Conservation (phyloP, 2,797 vertebrate genomes). For the Aeoliscus strigatus region DNA sequence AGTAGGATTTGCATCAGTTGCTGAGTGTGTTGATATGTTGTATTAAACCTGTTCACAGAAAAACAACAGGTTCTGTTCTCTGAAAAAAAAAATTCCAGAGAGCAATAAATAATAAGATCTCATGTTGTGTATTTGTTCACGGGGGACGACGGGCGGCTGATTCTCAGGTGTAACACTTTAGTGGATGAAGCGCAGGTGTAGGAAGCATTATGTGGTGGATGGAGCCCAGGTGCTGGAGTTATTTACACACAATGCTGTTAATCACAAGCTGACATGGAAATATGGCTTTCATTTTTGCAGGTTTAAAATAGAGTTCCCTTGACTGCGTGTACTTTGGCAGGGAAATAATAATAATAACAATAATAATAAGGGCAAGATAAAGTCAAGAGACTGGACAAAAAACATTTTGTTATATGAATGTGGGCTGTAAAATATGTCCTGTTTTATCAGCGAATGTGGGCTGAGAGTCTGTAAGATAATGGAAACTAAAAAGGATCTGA, state of each 20-base stretch:
- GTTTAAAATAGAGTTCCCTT: slow-evolving; percentile 70
- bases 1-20: slow-evolving; percentile 46
- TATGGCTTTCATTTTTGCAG: slow-evolving; percentile 63
- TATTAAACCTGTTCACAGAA: slow-evolving; percentile 60
- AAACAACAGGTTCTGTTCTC: slow-evolving; percentile 56
- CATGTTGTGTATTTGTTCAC: slow-evolving; percentile 64
- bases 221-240: slow-evolving; percentile 69
- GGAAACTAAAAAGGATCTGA: slow-evolving; percentile 47
- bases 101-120: slow-evolving; percentile 71
- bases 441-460: slow-evolving; percentile 47
- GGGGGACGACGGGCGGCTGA: slow-evolving; percentile 60
- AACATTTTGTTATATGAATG: slow-evolving; percentile 35
- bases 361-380: slow-evolving; percentile 63
- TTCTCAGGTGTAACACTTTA: slow-evolving; percentile 69
- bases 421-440: slow-evolving; percentile 35
- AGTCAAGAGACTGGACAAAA: slow-evolving; percentile 53
- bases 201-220: slow-evolving; percentile 50
- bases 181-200: slow-evolving; percentile 78
- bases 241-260: slow-evolving; percentile 67
- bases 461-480: slow-evolving; percentile 48
- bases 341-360: slow-evolving; percentile 67
- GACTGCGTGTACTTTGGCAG: slow-evolving; percentile 52
- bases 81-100: slow-evolving; percentile 45
- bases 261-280: slow-evolving; percentile 66
- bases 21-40: slow-evolving; percentile 40